Evolutionary conservation across 2,797 vertebrate species (phyloP), one percentile per base, ranked within the genome.

Genomic region (Echiichthys vipera): DNA sequence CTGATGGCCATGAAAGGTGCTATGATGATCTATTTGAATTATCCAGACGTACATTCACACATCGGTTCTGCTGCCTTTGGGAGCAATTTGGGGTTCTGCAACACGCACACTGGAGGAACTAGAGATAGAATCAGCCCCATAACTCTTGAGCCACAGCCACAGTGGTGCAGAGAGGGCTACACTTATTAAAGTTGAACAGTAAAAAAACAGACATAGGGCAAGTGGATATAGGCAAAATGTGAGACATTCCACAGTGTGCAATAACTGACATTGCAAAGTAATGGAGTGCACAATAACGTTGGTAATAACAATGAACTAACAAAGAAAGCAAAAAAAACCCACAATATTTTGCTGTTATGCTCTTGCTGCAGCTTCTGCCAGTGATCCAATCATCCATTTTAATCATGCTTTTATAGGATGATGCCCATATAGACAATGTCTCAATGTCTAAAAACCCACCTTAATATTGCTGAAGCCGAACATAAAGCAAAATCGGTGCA

Each of bases 231-330:
- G 11, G 39, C 5, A 42, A 37, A 56, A 46, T 49, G 15, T 14
- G 24, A 47, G 7, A 18, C 22, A 43, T 20, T 5, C 32, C 20
- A 42, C 36, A 15, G 36, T 30, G 62, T 14, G 9, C 37, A 68
- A 29, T 30, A 29, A 36, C 68, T 54, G 55, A 55, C 29, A 9
- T 5, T 20, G 39, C 18, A 49, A 42, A 51, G 66, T 53, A 61
- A 70, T 5, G 10, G n/a, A 66, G 18, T 3, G 27, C 13, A 7
- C 5, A 34, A n/a, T 30, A 45, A 37, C 7, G 37, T 15, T 39
- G n/a, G 4, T 13, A 47, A 36, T 18, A 36, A 65, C 13, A 54
- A 32, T 12, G 36, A 55, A 17, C 15, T 39, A 20, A 50, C 34
- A 10, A 18, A 36, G 27, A 47, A 40, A 47, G 40, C n/a, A 32